Evolutionary conservation across 2,888 invertebrate species (phyloP), one percentile per base, ranked within the genome.

Genomic region (Caenorhabditis zanzibari): DNA sequence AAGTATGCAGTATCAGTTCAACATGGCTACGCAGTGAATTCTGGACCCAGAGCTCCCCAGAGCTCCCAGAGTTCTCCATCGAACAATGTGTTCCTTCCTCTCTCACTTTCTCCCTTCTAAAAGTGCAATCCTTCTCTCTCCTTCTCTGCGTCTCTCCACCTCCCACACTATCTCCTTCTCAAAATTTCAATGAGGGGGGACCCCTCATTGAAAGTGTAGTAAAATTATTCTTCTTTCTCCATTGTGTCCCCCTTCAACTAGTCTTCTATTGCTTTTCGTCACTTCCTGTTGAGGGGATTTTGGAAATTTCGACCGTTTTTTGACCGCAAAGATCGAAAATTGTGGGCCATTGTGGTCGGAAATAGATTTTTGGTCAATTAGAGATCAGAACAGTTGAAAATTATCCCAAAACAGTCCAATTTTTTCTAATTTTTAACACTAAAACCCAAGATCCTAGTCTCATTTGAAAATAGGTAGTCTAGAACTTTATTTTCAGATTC

Each of bases 61-160:
- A n/a, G n/a, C n/a, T 14, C 26, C 54, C 54, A n/a, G n/a, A n/a
- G 12, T 7, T 1, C 54, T 1, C 61, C 22, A 12, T 19, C 19
- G 49, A 49, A 49, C 49, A 49, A 22, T 38, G 38, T 12, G 38
- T 38, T 22, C 22, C n/a, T n/a, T n/a, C n/a, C n/a, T n/a, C n/a
- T n/a, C n/a, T 2, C 5, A 19, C 19, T 19, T 10, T 14, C 49
- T 7, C 73, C 49, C 73, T 73, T 41, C 44, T 38, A 54, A 44
- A 38, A 58, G 56, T 59, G 56, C 74, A 58, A 47, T 24, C 7
- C 26, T 28, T 16, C 28, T 35, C 61, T 28, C 12, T 54, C n/a
- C 22, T 49, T 68, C 68, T 68, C 68, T 68, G 16, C 16, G 9
- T 52, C 68, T 68, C 54, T 68, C 54, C 6, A 44, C 32, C 26